Evolutionary conservation across 1,140 invertebrate genomes (phyloP).

Genomic region (Phocides pigmalion): DNA sequence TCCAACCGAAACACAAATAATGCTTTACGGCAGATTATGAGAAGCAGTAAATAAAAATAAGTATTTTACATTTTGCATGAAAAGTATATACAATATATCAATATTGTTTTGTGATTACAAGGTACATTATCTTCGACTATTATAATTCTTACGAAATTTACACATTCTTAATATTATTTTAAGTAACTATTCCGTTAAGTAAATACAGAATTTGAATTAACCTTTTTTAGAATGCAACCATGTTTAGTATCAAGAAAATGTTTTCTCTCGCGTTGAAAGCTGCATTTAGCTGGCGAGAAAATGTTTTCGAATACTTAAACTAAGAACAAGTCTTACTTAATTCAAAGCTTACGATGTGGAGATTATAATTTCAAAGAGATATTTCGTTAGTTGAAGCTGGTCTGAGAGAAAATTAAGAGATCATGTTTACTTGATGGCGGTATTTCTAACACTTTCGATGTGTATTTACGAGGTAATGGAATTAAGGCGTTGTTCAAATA

Average conservation of each 20-base stretch:
- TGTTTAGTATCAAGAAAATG: constrained; percentile 30
- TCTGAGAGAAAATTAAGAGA: constrained; percentile 11
- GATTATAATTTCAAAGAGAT: constrained; percentile 12
- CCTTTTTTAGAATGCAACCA: constrained; percentile 19
- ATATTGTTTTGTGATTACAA: too few relatives aligned
- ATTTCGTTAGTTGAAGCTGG: background rate
- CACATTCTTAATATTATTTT: background rate
- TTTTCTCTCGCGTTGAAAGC: constrained; percentile 31
- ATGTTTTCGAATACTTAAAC: constrained; percentile 33
- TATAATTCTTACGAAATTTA: background rate
- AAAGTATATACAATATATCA: too few relatives aligned
- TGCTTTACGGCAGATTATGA: too few relatives aligned
- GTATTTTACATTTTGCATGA: too few relatives aligned
- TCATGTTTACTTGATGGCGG: background rate
- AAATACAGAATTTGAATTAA: constrained; percentile 14
- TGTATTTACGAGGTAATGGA: background rate
- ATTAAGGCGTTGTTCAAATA: background rate
- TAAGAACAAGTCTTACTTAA: constrained; percentile 34
- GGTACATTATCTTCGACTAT: too few relatives aligned
- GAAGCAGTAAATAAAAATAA: too few relatives aligned
- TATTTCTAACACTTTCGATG: background rate
- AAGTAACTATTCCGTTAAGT: constrained; percentile 11
- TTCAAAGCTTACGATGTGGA: constrained; percentile 22
- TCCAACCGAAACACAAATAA: too few relatives aligned
- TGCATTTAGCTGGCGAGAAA: constrained; percentile 31